Percentiles rank a stretch among this genome's conserved stretches.
These are phyloP conservation scores for Aphelinus atriplicis DNA, from an alignment of 1,140 invertebrate genomes.

Conservation along the genomic window DNA sequence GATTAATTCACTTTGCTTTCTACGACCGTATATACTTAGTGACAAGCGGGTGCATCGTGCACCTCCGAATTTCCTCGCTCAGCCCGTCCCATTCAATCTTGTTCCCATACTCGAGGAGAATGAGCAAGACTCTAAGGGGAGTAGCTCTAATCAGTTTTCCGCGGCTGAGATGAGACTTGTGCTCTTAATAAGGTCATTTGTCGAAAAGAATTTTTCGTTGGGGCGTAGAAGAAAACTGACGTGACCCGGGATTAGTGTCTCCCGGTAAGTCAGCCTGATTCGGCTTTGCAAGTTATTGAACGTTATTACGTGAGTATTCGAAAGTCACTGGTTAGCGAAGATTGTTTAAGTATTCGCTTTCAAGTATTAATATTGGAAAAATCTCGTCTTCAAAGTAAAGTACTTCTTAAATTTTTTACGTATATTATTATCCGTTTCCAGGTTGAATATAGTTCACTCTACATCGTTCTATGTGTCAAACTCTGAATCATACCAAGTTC, in stretches of 20 bases:
- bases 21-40: slow-evolving; percentile 41
- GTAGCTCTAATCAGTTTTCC: slow-evolving; percentile 55
- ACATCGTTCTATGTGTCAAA: too few relatives aligned
- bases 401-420: too few relatives aligned
- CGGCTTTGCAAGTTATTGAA: too few relatives aligned
- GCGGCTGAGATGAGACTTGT: slow-evolving; percentile 42
- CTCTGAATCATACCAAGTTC: background rate
- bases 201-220: slow-evolving; percentile 45
- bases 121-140: slow-evolving; percentile 47
- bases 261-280: too few relatives aligned
- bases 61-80: slow-evolving; percentile 1
- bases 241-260: slow-evolving; percentile 2
- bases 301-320: too few relatives aligned
- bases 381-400: too few relatives aligned
- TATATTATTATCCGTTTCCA: too few relatives aligned
- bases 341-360: too few relatives aligned
- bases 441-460: too few relatives aligned
- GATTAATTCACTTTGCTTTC: slow-evolving; percentile 65
- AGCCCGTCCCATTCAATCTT: slow-evolving; percentile 33
- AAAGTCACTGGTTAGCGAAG: too few relatives aligned
- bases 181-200: slow-evolving; percentile 41
- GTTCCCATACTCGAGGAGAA: slow-evolving; percentile 51
- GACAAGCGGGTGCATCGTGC: slow-evolving; percentile 13
- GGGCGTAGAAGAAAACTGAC: background rate
- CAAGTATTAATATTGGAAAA: too few relatives aligned